Conservation (phyloP, 2,888 invertebrate genomes). For the Drosophila austrosaltans region DNA sequence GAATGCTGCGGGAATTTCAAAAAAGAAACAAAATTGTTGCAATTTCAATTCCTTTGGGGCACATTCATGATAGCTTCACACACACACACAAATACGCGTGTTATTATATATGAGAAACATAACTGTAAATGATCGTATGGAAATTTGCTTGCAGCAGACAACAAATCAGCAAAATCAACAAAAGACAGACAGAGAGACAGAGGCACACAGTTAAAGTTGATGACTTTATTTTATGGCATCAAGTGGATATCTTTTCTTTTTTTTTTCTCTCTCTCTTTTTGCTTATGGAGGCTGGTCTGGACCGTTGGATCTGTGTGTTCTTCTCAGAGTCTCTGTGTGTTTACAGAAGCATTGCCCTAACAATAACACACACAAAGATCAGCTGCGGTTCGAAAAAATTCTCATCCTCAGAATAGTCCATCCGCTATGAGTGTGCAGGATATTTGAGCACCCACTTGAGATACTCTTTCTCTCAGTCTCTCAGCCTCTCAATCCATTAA, state of each 20-base stretch:
- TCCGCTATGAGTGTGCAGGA: conserved; percentile 68
- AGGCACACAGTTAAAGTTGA: conserved; percentile 36
- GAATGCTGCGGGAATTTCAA: conserved; percentile 44
- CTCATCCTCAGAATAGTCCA: conserved; percentile 24
- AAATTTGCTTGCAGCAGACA: conserved; percentile 9
- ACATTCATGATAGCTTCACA: conserved; percentile 1
- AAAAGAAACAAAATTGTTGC: conserved; percentile 24
- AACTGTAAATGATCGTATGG: conserved; percentile 8
- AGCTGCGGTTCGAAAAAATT: neutral
- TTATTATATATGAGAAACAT: neutral
- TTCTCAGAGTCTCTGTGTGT: conserved; percentile 33
- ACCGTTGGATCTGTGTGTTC: conserved; percentile 25
- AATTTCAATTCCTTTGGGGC: conserved; percentile 20
- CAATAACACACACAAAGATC: conserved; percentile 47
- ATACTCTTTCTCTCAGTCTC: conserved; percentile 26
- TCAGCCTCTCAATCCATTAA: conserved; percentile 36
- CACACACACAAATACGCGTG: conserved; percentile 36
- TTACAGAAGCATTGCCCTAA: conserved; percentile 45
- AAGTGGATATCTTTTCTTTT: conserved; percentile 43
- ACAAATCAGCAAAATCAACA: conserved; percentile 24
- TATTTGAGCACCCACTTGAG: conserved; percentile 64
- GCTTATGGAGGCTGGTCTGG: conserved; percentile 7
- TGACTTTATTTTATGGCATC: conserved; percentile 59
- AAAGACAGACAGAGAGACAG: conserved; percentile 17
- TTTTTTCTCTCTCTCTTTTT: neutral